Evolutionary conservation across 2,113 vertebrate species (phyloP).

Genomic region (Erythrocercus mccallii): DNA sequence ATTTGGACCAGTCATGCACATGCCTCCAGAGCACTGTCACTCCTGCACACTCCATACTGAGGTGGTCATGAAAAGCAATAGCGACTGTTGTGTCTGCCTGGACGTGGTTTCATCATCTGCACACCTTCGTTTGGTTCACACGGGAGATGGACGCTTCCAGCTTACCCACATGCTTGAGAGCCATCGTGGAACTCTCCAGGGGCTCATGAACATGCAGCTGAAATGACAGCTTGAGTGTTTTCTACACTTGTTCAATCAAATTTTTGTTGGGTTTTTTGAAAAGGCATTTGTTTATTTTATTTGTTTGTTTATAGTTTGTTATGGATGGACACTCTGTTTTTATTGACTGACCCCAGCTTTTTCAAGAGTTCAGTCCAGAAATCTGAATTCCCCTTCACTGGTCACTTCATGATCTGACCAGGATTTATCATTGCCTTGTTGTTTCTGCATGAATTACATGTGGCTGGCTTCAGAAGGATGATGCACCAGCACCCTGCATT

Average conservation of each 20-base stretch:
- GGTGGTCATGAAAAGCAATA: slow-evolving; percentile 74
- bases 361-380: slow-evolving; percentile 7
- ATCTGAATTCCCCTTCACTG: neutral
- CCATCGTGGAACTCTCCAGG: slow-evolving; percentile 26
- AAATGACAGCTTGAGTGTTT: slow-evolving; percentile 50
- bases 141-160: slow-evolving; percentile 26
- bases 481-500: neutral
- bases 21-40: slow-evolving; percentile 63
- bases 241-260: neutral
- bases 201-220: slow-evolving; percentile 27
- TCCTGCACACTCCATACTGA: slow-evolving; percentile 56
- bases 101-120: slow-evolving; percentile 46
- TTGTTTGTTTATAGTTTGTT: slow-evolving; percentile 24
- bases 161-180: slow-evolving; percentile 6
- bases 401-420: neutral
- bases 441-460: neutral
- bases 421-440: slow-evolving; percentile 15
- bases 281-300: neutral
- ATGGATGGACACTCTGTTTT: neutral
- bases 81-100: slow-evolving; percentile 67
- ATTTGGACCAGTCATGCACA: slow-evolving; percentile 48
- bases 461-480: slow-evolving; percentile 39
- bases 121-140: slow-evolving; percentile 14
- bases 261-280: neutral
- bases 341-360: slow-evolving; percentile 42